Base-by-base conservation (phyloP, 2,113 vertebrate genomes). In the Laticauda laticaudata region DNA sequence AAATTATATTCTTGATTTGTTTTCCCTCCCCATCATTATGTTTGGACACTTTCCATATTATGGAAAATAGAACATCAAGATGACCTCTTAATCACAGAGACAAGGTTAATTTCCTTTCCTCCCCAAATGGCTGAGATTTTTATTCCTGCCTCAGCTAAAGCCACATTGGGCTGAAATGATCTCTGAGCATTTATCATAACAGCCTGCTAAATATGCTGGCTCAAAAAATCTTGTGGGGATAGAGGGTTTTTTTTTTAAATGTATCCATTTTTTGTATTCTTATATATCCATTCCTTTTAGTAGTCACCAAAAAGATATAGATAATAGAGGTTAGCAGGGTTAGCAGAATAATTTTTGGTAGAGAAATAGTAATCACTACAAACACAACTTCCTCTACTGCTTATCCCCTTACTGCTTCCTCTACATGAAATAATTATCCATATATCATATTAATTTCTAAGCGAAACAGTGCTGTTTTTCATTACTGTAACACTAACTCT, bases 381-480 rank as follows among this genome's bases (percentile, higher is more conserved):
- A 87, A 54, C 91, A 94, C 90, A 11, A 75, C 90, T 75, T 55
- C 10, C 87, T 57, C 86, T 86, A 45, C 93, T 45, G 14, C 43
- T 51, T 87, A 51, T 26, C 86, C 48, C 57, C 23, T 59, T 59
- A 59, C 21, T 59, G 57, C 57, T 59, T 59, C 57, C 23, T 57
- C 56, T 57, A 57, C 56, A 8, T 51, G 29, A 26, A 12, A 61
- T 88, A 86, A 64, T 64, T 64, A n/a, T 64, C n/a, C 59, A 29
- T 34, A 69, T 69, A 69, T 69, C 61, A 69, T 69, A 69, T 69
- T 81, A 91, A 94, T 93, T 57, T 5, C 24, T 89, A 39, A 88
- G 43, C 21, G 57, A 34, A 85, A 20, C 61, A 39, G 29, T 86
- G 18, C n/a, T 59, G 43, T n/a, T 64, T 4, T 59, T n/a, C 93